Evolutionary conservation across 2,797 vertebrate species (phyloP).

Genomic region (Enteromius thamalakanensis): DNA sequence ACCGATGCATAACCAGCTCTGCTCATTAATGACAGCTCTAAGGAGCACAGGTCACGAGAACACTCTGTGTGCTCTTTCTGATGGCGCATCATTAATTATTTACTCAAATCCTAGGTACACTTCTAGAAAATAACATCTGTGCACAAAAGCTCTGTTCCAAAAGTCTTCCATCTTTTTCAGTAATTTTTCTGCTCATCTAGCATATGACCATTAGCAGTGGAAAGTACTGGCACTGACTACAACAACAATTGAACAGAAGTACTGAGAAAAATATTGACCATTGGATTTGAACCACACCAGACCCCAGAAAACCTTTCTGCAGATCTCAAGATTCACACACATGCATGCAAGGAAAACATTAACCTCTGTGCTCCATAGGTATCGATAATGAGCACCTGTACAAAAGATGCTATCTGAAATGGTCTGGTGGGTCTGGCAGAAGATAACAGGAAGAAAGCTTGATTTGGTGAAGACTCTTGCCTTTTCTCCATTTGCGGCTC

Average conservation of each 20-base stretch:
- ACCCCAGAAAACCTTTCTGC: not conserved
- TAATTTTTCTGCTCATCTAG: not conserved
- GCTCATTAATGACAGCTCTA: no score
- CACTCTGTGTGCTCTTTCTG: not conserved
- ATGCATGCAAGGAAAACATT: not conserved
- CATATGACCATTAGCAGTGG: not conserved
- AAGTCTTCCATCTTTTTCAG: not conserved
- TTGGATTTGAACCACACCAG: not conserved
- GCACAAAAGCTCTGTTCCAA: not conserved
- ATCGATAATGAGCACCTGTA: not conserved
- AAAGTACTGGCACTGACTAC: not conserved
- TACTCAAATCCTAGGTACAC: not conserved
- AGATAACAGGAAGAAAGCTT: not conserved
- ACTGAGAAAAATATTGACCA: not conserved
- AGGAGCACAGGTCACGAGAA: not conserved
- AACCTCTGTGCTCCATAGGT: not conserved
- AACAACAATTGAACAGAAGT: not conserved
- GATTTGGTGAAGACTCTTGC: not conserved
- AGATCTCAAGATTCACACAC: not conserved
- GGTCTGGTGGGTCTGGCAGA: not conserved
- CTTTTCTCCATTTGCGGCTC: not conserved
- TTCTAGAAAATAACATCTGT: constrained; percentile 13
- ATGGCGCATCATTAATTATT: constrained; percentile 1
- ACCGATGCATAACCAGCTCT: not conserved
- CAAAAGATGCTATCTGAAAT: not conserved